These are phyloP conservation scores for Syrista parreyssii DNA, from an alignment of 2,888 invertebrate genomes.

Conservation along the genomic window DNA sequence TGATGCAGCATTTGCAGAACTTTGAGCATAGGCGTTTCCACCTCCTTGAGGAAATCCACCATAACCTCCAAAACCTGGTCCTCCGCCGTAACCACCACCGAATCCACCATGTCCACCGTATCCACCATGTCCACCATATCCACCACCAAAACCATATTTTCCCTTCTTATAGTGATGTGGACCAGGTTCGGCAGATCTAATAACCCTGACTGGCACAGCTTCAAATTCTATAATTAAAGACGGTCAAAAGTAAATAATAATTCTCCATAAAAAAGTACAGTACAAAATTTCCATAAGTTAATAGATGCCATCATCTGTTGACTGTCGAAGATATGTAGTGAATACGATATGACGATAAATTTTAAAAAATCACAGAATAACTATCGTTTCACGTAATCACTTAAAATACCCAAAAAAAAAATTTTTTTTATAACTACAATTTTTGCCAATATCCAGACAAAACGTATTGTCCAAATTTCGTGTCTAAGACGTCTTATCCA, in stretches of 20 bases:
- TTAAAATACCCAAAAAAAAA: not conserved
- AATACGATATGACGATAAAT: not conserved
- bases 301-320: not conserved
- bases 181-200: not conserved
- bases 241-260: not conserved
- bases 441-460: not conserved
- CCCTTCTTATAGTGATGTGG: not conserved
- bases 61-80: constrained; percentile 32
- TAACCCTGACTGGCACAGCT: not conserved
- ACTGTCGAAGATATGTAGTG: not conserved
- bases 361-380: not conserved
- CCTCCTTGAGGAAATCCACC: constrained; percentile 47
- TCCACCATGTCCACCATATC: constrained; percentile 14
- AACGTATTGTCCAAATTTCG: too few relatives aligned
- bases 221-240: not conserved
- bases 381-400: not conserved
- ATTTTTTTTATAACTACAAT: not conserved
- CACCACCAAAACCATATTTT: constrained; percentile 6
- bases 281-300: not conserved
- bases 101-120: constrained; percentile 8
- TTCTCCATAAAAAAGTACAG: not conserved
- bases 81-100: constrained; percentile 18
- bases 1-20: constrained; percentile 36
- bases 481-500: too few relatives aligned
- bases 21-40: constrained; percentile 26